These are phyloP conservation scores for Myathropa florea DNA, from an alignment of 2,888 invertebrate species.

Conservation along the genomic window DNA sequence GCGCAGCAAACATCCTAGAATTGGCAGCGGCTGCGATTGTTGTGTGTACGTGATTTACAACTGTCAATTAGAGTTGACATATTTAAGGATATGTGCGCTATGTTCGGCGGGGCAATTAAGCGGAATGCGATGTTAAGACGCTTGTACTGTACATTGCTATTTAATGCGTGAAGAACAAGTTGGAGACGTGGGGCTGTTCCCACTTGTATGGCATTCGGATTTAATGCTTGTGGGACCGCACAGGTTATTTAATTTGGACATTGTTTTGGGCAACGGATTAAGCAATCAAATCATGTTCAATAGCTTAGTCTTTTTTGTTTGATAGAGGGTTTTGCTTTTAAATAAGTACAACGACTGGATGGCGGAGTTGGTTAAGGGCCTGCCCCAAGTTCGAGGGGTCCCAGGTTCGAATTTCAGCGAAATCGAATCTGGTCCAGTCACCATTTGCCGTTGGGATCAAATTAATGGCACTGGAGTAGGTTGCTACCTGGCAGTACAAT, in stretches of 20 bases:
- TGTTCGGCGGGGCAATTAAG: slow-evolving; percentile 61
- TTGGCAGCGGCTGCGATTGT: slow-evolving; percentile 36
- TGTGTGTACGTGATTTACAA: slow-evolving; percentile 62
- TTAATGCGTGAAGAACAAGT: slow-evolving; percentile 11
- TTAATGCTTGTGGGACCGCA: background rate
- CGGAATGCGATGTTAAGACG: slow-evolving; percentile 54
- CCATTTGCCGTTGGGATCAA: too few relatives aligned
- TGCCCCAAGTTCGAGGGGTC: too few relatives aligned
- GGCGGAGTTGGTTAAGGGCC: too few relatives aligned
- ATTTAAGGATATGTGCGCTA: slow-evolving; percentile 55
- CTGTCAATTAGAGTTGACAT: slow-evolving; percentile 66
- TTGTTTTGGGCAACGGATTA: background rate
- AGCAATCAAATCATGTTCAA: too few relatives aligned
- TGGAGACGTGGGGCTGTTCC: background rate
- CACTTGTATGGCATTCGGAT: background rate
- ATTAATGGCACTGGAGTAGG: too few relatives aligned
- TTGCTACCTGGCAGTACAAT: too few relatives aligned
- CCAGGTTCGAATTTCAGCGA: too few relatives aligned
- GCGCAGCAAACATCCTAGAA: slow-evolving; percentile 53
- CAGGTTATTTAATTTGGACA: background rate
- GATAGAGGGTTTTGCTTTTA: too few relatives aligned
- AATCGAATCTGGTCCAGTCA: too few relatives aligned
- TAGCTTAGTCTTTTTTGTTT: too few relatives aligned
- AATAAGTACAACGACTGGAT: too few relatives aligned
- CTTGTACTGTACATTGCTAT: slow-evolving; percentile 5